These are phyloP conservation scores for Myxocyprinus asiaticus DNA, from an alignment of 2,113 vertebrate genomes.

Conservation along the genomic window DNA sequence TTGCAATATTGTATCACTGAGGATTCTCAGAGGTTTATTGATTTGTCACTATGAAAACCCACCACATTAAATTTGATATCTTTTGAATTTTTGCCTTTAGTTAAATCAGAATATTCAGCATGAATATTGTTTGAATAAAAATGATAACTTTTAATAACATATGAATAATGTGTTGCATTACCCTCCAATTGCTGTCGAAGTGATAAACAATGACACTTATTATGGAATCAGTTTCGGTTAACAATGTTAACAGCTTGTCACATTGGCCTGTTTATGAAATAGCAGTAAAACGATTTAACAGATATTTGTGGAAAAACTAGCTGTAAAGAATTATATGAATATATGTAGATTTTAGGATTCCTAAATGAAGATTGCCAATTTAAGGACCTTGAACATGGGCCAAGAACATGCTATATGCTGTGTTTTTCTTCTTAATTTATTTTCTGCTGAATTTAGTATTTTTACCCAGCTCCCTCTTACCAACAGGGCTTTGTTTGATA, in stretches of 20 bases:
- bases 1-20: conserved; percentile 17
- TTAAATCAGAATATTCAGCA: conserved; percentile 14
- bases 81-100: conserved; percentile 9
- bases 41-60: conserved; percentile 24
- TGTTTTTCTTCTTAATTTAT: background rate
- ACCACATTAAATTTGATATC: background rate
- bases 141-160: conserved; percentile 18
- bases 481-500: conserved; percentile 12
- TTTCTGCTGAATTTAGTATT: background rate
- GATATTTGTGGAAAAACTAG: too few relatives aligned
- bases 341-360: too few relatives aligned
- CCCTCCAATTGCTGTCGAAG: background rate
- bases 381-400: background rate
- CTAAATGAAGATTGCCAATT: too few relatives aligned
- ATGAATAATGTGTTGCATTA: conserved; percentile 1
- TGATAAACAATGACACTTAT: background rate
- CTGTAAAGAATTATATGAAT: too few relatives aligned
- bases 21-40: conserved; percentile 2
- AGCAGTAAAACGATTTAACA: background rate
- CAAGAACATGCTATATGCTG: background rate
- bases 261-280: background rate
- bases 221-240: conserved; percentile 4
- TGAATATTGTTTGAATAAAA: conserved; percentile 3
- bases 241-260: background rate
- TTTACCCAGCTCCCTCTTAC: background rate